Percentiles rank a stretch among this genome's conserved stretches.
Evolutionary conservation across 2,888 invertebrate genomes (phyloP).

Genomic region (Parapristionchus giblindavisi): DNA sequence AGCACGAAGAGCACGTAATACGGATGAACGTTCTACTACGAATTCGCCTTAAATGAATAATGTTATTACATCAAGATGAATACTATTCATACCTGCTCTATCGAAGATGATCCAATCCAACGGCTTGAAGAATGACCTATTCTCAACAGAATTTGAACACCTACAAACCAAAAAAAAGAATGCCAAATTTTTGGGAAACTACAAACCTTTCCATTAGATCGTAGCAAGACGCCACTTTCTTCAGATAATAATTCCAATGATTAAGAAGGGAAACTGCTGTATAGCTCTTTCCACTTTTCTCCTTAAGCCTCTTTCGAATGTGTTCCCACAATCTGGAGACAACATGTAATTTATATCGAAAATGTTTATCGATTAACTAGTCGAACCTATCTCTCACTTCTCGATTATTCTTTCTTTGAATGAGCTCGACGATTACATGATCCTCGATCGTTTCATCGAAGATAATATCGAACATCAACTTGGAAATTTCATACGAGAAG

Average conservation of each 20-base stretch:
- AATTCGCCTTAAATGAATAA: too few species aligned
- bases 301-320: conserved; percentile 1
- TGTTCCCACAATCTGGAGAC: conserved; percentile 7
- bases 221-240: conserved; percentile 5
- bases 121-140: too few species aligned
- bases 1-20: too few species aligned
- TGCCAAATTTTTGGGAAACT: too few species aligned
- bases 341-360: not conserved
- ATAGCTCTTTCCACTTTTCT: not conserved
- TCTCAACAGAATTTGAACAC: too few species aligned
- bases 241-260: conserved; percentile 5
- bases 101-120: too few species aligned
- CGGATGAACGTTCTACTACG: too few species aligned
- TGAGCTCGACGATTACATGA: not conserved
- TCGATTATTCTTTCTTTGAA: conserved; percentile 15
- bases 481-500: conserved; percentile 7
- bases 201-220: conserved; percentile 16
- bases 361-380: not conserved
- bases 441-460: not conserved
- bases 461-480: conserved; percentile 23
- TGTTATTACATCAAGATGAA: too few species aligned
- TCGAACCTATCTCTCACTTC: not conserved
- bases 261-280: not conserved
- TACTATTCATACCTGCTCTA: too few species aligned
- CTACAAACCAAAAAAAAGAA: too few species aligned